phyloP scores from a whole-genome alignment of 2,888 invertebrate genomes.

The Polyommatus icarus region DNA sequence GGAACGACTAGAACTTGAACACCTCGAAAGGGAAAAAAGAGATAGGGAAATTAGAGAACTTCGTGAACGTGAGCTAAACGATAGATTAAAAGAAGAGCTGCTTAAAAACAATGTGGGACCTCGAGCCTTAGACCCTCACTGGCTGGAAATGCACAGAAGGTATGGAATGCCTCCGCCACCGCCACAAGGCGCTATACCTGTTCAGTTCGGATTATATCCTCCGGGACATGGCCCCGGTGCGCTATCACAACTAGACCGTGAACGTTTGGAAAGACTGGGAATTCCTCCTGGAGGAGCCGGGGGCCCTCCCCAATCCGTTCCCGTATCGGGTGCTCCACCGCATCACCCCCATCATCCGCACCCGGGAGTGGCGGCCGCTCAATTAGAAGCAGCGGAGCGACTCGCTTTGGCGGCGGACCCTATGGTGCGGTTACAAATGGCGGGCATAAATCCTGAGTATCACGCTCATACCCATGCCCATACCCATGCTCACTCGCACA shows the following conservation, averaged over 20 bases:
- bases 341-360: constrained; percentile 81
- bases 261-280: constrained; percentile 91
- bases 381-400: constrained; percentile 88
- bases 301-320: constrained; percentile 72
- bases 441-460: constrained; percentile 92
- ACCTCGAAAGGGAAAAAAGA: constrained; percentile 85
- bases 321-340: constrained; percentile 77
- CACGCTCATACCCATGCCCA: constrained; percentile 96
- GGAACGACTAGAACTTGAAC: constrained; percentile 83
- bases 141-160: constrained; percentile 94
- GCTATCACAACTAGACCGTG: constrained; percentile 91
- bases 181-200: constrained; percentile 83
- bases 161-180: constrained; percentile 84
- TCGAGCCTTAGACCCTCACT: constrained; percentile 86
- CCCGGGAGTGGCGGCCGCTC: constrained; percentile 78
- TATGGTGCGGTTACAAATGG: constrained; percentile 96
- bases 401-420: constrained; percentile 93
- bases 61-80: constrained; percentile 89
- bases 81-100: constrained; percentile 93
- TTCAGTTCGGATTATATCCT: constrained; percentile 87
- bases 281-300: constrained; percentile 82
- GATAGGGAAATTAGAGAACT: constrained; percentile 89
- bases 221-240: constrained; percentile 85
- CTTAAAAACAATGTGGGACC: constrained; percentile 86
- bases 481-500: constrained; percentile 94